These are phyloP conservation scores for Laupala kohalensis DNA, from an alignment of 1,140 invertebrate genomes.

Conservation along the genomic window DNA sequence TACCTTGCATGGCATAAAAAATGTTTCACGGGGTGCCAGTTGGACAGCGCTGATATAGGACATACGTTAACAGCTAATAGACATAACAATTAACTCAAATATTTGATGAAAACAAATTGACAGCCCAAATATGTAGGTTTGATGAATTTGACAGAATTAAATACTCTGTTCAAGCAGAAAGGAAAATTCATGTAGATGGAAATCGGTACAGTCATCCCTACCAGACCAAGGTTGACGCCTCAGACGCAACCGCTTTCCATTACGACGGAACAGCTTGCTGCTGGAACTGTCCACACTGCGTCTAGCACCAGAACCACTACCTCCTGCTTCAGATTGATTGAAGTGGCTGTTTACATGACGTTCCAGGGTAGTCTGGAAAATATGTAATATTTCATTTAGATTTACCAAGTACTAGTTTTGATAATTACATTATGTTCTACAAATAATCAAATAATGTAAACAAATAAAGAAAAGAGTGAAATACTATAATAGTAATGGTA, in stretches of 20 bases:
- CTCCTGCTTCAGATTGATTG: slow-evolving; percentile 46
- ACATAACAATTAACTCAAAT: too few species aligned
- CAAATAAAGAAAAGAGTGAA: neutral
- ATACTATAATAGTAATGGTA: neutral
- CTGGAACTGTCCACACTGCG: slow-evolving; percentile 12
- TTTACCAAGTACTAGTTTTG: neutral
- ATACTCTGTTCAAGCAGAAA: neutral
- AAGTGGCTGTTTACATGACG: slow-evolving; percentile 92
- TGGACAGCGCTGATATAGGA: too few species aligned
- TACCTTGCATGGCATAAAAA: too few species aligned
- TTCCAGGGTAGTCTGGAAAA: slow-evolving; percentile 59
- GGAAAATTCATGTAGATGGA: neutral
- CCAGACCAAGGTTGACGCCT: slow-evolving; percentile 72
- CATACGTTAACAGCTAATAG: too few species aligned
- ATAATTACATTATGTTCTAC: neutral
- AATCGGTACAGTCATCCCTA: slow-evolving; percentile 21
- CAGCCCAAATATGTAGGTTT: too few species aligned
- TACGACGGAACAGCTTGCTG: slow-evolving; percentile 61
- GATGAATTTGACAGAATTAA: neutral
- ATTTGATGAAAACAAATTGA: too few species aligned
- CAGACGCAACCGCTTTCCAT: slow-evolving; percentile 71
- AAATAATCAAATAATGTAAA: neutral
- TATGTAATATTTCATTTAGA: neutral
- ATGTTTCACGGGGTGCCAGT: too few species aligned
- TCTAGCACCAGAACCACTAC: slow-evolving; percentile 26